A percentile compares a stretch with the other conserved stretches of the same genome.
Conservation (phyloP, 1,140 invertebrate species). For the Calliphora vicina region DNA sequence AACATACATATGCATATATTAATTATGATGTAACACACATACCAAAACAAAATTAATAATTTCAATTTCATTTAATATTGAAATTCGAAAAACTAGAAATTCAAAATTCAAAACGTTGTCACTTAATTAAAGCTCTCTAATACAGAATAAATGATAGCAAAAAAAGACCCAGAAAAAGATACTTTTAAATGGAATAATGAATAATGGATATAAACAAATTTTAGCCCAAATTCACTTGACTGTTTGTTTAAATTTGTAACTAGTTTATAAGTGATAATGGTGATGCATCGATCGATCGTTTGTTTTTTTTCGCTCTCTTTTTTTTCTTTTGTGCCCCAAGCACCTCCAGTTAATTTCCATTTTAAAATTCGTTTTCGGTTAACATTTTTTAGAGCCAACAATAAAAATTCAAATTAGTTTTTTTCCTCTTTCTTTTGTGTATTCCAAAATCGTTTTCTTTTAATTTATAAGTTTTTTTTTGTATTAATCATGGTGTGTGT, state of each 20-base stretch:
- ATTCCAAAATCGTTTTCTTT: slow-evolving; percentile 10
- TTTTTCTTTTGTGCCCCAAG: not conserved
- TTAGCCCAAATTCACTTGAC: not conserved
- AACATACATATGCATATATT: not conserved
- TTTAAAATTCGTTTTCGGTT: not conserved
- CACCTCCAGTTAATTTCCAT: slow-evolving; percentile 10
- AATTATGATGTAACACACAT: not conserved
- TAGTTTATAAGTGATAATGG: not conserved
- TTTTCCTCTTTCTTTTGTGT: not conserved
- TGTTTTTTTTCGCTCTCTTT: not conserved
- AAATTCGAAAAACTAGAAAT: not conserved
- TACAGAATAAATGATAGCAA: not conserved
- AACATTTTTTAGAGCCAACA: not conserved
- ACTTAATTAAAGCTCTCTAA: not conserved
- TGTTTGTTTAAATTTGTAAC: not conserved
- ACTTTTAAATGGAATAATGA: not conserved
- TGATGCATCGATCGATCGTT: not conserved
- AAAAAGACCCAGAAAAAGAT: not conserved
- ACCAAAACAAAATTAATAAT: not conserved
- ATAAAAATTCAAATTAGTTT: not conserved
- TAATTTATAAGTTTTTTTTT: not conserved
- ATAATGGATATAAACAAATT: not conserved
- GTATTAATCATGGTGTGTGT: too few species aligned
- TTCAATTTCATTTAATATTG: not conserved
- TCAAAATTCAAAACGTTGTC: not conserved